Base-by-base conservation (phyloP, 2,888 invertebrate genomes). In the Ophion obscuratus region DNA sequence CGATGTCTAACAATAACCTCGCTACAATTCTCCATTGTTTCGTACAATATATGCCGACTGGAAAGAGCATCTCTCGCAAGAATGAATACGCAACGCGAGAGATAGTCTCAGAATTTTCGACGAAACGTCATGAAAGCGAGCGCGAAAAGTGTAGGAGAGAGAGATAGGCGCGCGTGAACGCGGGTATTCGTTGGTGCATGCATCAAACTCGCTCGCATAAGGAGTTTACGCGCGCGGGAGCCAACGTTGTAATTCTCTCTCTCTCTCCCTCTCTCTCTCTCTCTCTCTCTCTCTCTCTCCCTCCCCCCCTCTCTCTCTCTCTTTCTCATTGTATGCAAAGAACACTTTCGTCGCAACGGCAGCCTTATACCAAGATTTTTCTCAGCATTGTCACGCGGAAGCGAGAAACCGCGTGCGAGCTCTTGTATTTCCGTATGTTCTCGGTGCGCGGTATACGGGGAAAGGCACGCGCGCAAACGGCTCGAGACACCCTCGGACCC, bases 301-400 rank as follows among this genome's bases (percentile, higher is more conserved):
- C 24, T 24, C 24, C 2, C 24, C 2, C 24, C 2, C 24, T 24
- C 1, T 24, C 24, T 24, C 24, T 24, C 24, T 24, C 24, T 24
- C 24, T 24, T 24, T 24, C 24, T 24, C 83, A 83, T 83, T 83
- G 83, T 83, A 71, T 78, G 73, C 67, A 73, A 61, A n/a, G 62
- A 31, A 40, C 71, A 71, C 64, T 62, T 53, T 76, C 64, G 68
- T 24, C 44, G 61, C 67, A 67, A 66, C 36, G 57, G 67, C 36
- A 20, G 40, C 59, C 17, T 31, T 31, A 68, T 24, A 76, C 61
- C 68, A 66, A 77, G 76, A 76, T 40, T 81, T 64, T 59, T 53
- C 82, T 9, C 47, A 11, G 47, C 44, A 82, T 82, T 82, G 82
- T 82, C 59, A 36, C 71, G 57, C 40, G 44, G 40, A 73, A 47